Conservation (phyloP, 2,888 invertebrate species). For the Mythimna ferrago region DNA sequence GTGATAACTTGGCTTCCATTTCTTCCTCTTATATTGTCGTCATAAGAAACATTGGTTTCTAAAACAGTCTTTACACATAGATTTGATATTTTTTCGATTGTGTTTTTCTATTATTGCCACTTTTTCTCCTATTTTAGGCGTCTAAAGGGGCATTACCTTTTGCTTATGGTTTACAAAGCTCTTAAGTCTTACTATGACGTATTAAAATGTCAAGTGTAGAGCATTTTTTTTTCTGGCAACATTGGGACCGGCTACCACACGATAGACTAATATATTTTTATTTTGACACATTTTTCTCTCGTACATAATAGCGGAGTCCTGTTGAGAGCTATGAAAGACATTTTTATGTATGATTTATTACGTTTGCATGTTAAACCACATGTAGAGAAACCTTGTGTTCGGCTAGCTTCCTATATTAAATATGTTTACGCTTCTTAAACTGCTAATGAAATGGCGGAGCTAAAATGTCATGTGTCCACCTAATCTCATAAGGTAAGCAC, state of each 20-base stretch:
- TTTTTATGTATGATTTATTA: conserved; percentile 39
- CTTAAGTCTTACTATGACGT: too few relatives aligned
- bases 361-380: conserved; percentile 35
- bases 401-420: background rate
- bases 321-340: conserved; percentile 16
- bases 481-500: background rate
- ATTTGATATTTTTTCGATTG: too few relatives aligned
- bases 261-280: conserved; percentile 21
- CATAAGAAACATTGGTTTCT: background rate
- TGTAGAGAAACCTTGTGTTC: background rate
- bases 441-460: background rate
- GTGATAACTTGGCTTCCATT: background rate
- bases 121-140: background rate
- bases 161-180: too few relatives aligned
- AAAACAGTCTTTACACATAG: too few relatives aligned
- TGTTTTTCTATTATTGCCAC: background rate
- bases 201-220: too few relatives aligned
- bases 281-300: conserved; percentile 31
- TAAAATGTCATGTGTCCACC: background rate
- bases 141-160: too few relatives aligned
- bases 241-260: background rate
- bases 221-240: background rate
- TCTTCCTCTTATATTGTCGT: background rate
- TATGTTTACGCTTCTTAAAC: background rate
- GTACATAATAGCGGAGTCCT: conserved; percentile 8